Conservation (phyloP, 2,888 invertebrate species). For the Dryococelus australis region DNA sequence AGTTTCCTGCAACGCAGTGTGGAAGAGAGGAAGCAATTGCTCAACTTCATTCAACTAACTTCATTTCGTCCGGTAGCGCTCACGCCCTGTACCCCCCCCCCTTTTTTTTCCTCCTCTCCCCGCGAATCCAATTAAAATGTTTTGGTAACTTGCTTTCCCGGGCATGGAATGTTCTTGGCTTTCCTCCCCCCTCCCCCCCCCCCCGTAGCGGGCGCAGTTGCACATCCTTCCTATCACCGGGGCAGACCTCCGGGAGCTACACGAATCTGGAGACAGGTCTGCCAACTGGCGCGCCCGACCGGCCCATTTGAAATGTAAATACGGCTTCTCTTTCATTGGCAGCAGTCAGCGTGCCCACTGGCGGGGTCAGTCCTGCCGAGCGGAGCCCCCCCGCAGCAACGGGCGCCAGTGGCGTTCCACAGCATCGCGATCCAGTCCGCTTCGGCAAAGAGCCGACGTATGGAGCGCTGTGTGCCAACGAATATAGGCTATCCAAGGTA, state of each 20-base stretch:
- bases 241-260: background rate
- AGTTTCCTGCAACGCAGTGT: background rate
- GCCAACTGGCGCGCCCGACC: background rate
- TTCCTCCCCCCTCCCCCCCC: background rate
- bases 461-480: too few relatives aligned
- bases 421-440: background rate
- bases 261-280: background rate
- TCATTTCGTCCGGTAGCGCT: background rate
- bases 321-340: constrained; percentile 16
- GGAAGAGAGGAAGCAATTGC: background rate
- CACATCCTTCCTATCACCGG: background rate
- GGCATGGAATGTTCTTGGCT: background rate
- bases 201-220: background rate
- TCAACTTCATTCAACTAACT: background rate
- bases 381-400: background rate
- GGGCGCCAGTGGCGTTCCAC: background rate
- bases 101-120: background rate
- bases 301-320: constrained; percentile 16
- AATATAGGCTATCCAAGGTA: too few relatives aligned
- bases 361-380: background rate
- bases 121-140: background rate
- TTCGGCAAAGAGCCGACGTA: too few relatives aligned
- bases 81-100: background rate
- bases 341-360: background rate
- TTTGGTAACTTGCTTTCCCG: background rate